These are phyloP conservation scores for Drosophila infuscata DNA, from an alignment of 2,888 invertebrate species.

Conservation along the genomic window DNA sequence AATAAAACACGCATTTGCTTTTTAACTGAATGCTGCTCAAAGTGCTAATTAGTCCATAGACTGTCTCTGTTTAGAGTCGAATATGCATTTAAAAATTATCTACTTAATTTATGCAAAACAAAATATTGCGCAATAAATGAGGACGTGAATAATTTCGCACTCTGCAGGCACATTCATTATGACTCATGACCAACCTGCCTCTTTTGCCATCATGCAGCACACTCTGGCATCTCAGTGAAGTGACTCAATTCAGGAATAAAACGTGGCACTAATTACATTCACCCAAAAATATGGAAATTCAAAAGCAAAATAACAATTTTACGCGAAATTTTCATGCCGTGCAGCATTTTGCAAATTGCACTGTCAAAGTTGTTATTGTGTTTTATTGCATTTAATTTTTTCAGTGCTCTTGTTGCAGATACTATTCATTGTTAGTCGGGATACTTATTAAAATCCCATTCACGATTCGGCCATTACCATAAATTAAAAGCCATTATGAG, in stretches of 20 bases:
- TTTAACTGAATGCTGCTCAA: constrained; percentile 20
- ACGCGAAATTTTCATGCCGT: constrained; percentile 45
- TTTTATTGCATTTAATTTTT: background rate
- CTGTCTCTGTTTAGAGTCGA: background rate
- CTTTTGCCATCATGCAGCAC: background rate
- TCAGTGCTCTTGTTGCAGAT: constrained; percentile 18
- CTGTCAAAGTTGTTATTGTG: constrained; percentile 28
- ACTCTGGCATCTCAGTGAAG: constrained; percentile 18
- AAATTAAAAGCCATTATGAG: constrained; percentile 78
- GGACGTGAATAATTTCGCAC: constrained; percentile 34
- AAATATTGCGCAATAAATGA: constrained; percentile 20
- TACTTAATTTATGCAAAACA: constrained; percentile 24
- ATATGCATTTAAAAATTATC: constrained; percentile 4
- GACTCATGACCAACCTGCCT: constrained; percentile 25
- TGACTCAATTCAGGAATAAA: constrained; percentile 43
- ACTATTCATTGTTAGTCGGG: constrained; percentile 16
- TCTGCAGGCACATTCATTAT: constrained; percentile 52
- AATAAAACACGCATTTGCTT: constrained; percentile 30
- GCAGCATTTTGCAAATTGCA: constrained; percentile 63
- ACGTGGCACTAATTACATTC: constrained; percentile 67
- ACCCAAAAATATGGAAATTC: constrained; percentile 22
- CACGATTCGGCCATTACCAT: constrained; percentile 79
- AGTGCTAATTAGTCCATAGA: constrained; percentile 9
- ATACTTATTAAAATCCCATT: constrained; percentile 49
- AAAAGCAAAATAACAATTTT: constrained; percentile 38